Conservation (phyloP, 2,797 vertebrate genomes). For the Lacerta bilineata region DNA sequence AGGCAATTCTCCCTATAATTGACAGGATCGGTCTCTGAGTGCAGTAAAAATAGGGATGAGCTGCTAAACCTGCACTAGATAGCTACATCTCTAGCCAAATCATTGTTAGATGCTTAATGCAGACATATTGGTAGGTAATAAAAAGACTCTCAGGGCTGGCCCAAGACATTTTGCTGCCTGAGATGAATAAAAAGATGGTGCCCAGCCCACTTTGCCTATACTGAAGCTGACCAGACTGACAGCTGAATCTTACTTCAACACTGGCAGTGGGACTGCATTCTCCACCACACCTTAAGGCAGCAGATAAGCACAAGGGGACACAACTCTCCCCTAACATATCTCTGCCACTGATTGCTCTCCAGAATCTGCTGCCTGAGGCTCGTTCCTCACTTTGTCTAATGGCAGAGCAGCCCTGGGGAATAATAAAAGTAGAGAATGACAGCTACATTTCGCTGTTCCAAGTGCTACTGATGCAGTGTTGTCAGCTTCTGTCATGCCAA, state of each 20-base stretch:
- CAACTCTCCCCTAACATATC: no score
- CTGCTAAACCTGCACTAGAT: neutral
- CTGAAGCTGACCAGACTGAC: no score
- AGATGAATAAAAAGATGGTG: neutral
- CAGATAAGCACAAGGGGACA: no score
- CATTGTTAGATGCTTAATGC: neutral
- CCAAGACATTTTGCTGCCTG: neutral
- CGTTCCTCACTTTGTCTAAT: neutral
- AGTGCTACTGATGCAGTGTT: slow-evolving; percentile 12
- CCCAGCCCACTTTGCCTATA: no score
- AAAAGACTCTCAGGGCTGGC: neutral
- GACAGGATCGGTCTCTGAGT: neutral
- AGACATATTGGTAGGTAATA: neutral
- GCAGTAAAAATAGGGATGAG: neutral
- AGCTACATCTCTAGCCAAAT: neutral
- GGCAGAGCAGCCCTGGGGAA: neutral
- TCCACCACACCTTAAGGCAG: no score
- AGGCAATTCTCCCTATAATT: neutral
- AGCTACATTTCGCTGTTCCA: slow-evolving; percentile 24
- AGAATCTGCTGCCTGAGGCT: neutral
- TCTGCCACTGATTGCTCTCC: neutral
- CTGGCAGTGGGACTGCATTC: no score
- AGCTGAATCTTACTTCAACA: no score
- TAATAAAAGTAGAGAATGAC: neutral
- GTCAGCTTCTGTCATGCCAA: slow-evolving; percentile 32